phyloP scores from a whole-genome alignment of 2,888 invertebrate genomes.

The Lithophane semibrunnea region DNA sequence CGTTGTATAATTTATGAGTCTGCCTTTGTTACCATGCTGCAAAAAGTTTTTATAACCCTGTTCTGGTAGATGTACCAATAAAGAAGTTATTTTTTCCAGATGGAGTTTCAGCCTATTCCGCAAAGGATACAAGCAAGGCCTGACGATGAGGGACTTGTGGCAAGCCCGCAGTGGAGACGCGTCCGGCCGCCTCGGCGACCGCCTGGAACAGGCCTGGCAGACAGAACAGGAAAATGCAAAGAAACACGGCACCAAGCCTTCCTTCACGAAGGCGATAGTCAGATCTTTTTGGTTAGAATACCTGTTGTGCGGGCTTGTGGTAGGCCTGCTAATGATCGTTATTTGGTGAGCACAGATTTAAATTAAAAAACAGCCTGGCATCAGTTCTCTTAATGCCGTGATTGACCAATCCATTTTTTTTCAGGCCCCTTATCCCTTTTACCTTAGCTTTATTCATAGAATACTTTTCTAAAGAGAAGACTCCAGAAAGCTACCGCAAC shows the following conservation, averaged over 20 bases:
- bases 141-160: constrained; percentile 91
- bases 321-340: constrained; percentile 64
- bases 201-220: constrained; percentile 90
- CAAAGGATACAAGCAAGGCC: constrained; percentile 89
- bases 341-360: constrained; percentile 46
- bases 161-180: constrained; percentile 88
- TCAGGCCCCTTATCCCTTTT: constrained; percentile 91
- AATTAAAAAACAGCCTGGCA: not conserved
- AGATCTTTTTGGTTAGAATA: constrained; percentile 88
- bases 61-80: not conserved
- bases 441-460: constrained; percentile 91
- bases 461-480: constrained; percentile 90
- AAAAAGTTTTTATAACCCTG: not conserved
- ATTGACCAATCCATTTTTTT: constrained; percentile 41
- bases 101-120: constrained; percentile 85
- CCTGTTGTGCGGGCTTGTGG: constrained; percentile 85
- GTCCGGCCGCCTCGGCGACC: constrained; percentile 90
- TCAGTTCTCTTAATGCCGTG: not conserved
- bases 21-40: not conserved
- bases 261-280: constrained; percentile 87
- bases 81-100: constrained; percentile 57
- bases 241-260: constrained; percentile 83
- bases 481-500: constrained; percentile 83
- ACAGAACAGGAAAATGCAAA: constrained; percentile 83
- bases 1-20: not conserved